Conservation (phyloP, 2,113 vertebrate genomes). For the Cervus canadensis region DNA sequence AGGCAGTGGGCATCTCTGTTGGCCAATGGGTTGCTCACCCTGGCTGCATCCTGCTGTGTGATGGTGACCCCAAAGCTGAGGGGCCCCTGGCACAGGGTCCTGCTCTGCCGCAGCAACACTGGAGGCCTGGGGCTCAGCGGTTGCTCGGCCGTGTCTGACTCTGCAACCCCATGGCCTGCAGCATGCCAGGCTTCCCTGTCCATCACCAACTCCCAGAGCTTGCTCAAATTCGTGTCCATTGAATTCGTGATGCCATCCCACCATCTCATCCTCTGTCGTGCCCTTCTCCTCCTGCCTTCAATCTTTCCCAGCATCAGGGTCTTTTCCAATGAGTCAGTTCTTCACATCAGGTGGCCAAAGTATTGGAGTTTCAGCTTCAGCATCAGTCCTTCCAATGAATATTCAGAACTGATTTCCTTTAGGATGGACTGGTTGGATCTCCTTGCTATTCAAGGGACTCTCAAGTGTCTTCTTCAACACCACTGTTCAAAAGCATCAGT, state of each 20-base stretch:
- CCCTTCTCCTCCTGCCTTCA: background rate
- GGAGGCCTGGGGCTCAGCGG: background rate
- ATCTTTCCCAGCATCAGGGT: background rate
- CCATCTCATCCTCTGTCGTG: background rate
- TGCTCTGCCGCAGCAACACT: accelerated
- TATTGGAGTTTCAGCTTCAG: background rate
- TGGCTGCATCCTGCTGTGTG: background rate
- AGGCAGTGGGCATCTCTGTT: accelerated
- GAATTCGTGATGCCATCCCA: background rate
- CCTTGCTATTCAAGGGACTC: background rate
- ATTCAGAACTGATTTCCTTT: background rate
- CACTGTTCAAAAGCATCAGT: background rate
- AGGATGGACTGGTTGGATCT: background rate
- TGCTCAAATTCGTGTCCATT: background rate
- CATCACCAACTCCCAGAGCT: background rate
- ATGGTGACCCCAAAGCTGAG: accelerated
- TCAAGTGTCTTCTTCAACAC: background rate
- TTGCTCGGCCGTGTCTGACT: accelerated
- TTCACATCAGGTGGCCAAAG: background rate
- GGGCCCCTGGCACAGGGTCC: background rate
- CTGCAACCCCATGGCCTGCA: background rate
- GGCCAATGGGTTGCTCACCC: accelerated
- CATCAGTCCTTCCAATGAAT: background rate
- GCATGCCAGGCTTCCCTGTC: accelerated
- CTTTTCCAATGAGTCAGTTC: background rate